These are phyloP conservation scores for Argyra leucocephala DNA, from an alignment of 2,888 invertebrate species.

Conservation along the genomic window DNA sequence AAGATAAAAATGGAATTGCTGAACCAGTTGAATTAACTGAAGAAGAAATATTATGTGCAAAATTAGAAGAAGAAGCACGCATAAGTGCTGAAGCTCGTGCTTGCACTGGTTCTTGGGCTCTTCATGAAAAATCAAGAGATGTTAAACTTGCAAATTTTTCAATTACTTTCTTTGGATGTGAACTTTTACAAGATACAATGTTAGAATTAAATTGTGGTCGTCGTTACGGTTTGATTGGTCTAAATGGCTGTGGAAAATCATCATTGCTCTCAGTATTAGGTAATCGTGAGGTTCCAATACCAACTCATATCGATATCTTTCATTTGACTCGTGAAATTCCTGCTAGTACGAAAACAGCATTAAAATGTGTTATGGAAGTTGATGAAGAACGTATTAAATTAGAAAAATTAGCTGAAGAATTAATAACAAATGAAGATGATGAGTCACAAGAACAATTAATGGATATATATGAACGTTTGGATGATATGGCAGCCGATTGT, in stretches of 20 bases:
- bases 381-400: slow-evolving; percentile 86
- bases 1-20: slow-evolving; percentile 52
- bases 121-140: slow-evolving; percentile 92
- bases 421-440: slow-evolving; percentile 79
- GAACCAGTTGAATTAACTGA: slow-evolving; percentile 45
- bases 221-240: slow-evolving; percentile 90
- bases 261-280: slow-evolving; percentile 86
- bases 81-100: slow-evolving; percentile 88
- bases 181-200: slow-evolving; percentile 89
- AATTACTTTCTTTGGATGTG: slow-evolving; percentile 95
- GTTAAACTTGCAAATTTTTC: slow-evolving; percentile 93
- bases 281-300: slow-evolving; percentile 89
- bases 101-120: slow-evolving; percentile 88
- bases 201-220: slow-evolving; percentile 95
- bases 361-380: slow-evolving; percentile 96
- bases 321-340: slow-evolving; percentile 95
- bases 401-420: slow-evolving; percentile 83
- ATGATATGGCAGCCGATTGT: slow-evolving; percentile 91
- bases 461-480: slow-evolving; percentile 95
- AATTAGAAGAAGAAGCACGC: slow-evolving; percentile 81
- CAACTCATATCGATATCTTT: slow-evolving; percentile 94
- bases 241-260: slow-evolving; percentile 98
- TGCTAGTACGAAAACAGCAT: slow-evolving; percentile 92
- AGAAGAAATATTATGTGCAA: slow-evolving; percentile 70
- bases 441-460: slow-evolving; percentile 91